Evolutionary conservation across 2,113 vertebrate species (phyloP), one percentile per base, ranked within the genome.

Genomic region (Phocoena sinus): DNA sequence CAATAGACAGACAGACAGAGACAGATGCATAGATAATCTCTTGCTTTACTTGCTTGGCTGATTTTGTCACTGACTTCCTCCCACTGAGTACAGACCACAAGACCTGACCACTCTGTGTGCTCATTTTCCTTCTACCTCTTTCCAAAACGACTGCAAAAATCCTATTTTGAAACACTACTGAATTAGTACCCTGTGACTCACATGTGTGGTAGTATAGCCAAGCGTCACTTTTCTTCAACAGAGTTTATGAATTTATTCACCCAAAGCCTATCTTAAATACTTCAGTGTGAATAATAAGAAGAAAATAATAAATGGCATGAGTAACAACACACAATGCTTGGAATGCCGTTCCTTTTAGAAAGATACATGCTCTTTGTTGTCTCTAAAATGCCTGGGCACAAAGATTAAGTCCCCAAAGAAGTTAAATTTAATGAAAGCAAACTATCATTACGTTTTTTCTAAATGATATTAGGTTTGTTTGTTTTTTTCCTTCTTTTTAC

Each of bases 361-460:
- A 96, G 89, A 95, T 60, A 96, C 97, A 97, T 87, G 94, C 13
- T 38, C 41, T 79, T 31, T 47, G 36, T 65, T 89, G 80, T 96
- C 79, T 90, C 76, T 68, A 73, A 92, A 65, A 96, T 3, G 38
- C 53, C 58, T 88, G 76, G 87, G 73, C 74, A 92, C 58, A 89
- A 58, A 97, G 89, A 94, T 96, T 60, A 97, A 82, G 83, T 90
- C 74, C 10, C 88, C 88, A 67, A 81, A 96, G 92, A 94, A 97
- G 83, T 89, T 67, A 79, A 3, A 85, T 70, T 87, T 77, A 92
- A 92, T 20, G 62, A 94, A 94, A 94, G 74, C 53, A 89, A 97
- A 83, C 50, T 60, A 94, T 89, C 58, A 65, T 83, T 91, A 83
- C 25, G 26, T 89, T 96, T 94, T 74, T 38, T 36, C 6, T 36